Base-by-base conservation (phyloP, 2,113 vertebrate genomes). In the Butastur rufipennis region DNA sequence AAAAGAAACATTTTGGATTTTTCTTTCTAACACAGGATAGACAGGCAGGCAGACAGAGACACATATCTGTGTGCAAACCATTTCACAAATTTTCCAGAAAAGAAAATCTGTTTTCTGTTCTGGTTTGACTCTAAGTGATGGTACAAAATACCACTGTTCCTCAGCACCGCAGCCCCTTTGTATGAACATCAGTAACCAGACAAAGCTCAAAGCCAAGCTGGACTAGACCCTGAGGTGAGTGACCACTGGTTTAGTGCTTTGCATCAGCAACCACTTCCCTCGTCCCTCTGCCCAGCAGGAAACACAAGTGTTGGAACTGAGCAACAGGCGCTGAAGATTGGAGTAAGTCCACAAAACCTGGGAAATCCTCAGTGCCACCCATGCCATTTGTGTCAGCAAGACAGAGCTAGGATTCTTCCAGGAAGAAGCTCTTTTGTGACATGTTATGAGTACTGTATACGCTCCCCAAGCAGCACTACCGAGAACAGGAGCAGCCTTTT, bases 391-490 rank as follows among this genome's bases (percentile, higher is more conserved):
- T 9, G 13, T 10, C 59, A 45, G 34, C 13, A 13, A 7, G 52
- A 34, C 1, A 16, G 53, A 66, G 53, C 40, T 16, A 4, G 74
- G 36, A 18, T 50, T 38, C 13, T 29, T 36, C 34, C 11, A 5
- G 43, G 61, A 52, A 55, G 47, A 4, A 15, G 50, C 45, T 62
- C 53, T 43, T 45, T 5, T 31, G 9, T 3, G 26, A 38, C 27
- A 13, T 8, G 38, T 32, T 16, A 6, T 10, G 4, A 34, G 16
- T 6, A 3, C 48, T 2, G 34, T 1, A 14, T 1, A 8, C 3
- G 8, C 53, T 43, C 43, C 21, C 40, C 2, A 3, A 6, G 53
- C 13, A 0, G 70, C 16, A 1, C 7, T 10, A 4, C 38, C 1
- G 5, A 10, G 32, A 9, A 27, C 0, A 11, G 14, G 19, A 59